These are phyloP conservation scores for Ephestia elutella DNA, from an alignment of 1,140 invertebrate species.

Conservation along the genomic window DNA sequence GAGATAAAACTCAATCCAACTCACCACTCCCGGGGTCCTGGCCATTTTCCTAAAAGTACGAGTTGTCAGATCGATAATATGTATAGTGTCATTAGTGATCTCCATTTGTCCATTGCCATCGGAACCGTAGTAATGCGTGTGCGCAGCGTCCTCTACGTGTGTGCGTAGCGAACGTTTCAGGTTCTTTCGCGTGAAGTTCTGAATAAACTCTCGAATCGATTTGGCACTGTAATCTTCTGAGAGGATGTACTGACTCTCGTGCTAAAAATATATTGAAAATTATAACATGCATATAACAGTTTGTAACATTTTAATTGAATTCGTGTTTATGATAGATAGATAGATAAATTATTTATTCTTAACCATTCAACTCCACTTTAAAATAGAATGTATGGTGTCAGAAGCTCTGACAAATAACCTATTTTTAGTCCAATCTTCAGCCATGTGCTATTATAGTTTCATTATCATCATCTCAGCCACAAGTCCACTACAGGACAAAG, in stretches of 20 bases:
- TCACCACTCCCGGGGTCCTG: constrained; percentile 43
- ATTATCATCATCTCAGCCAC: no score
- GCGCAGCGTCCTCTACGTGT: constrained; percentile 45
- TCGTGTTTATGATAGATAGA: no score
- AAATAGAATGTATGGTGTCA: no score
- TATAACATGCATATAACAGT: constrained; percentile 10
- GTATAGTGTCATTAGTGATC: constrained; percentile 23
- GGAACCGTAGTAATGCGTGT: constrained; percentile 63
- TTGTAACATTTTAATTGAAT: no score
- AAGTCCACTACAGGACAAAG: no score
- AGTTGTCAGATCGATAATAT: constrained; percentile 51
- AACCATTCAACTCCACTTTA: no score
- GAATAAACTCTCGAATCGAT: constrained; percentile 78
- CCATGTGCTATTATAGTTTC: no score
- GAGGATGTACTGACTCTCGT: constrained; percentile 81
- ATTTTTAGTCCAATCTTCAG: no score
- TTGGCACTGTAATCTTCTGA: constrained; percentile 74
- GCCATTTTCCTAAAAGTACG: constrained; percentile 48
- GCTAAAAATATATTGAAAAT: constrained; percentile 71
- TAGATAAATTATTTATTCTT: no score
- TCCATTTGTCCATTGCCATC: constrained; percentile 23
- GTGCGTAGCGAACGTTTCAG: constrained; percentile 71
- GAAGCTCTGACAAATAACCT: no score
- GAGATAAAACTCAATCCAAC: constrained; percentile 20
- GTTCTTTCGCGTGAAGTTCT: constrained; percentile 77